Base-by-base conservation (phyloP, 2,888 invertebrate genomes). In the Lissocephala sabroskyi region DNA sequence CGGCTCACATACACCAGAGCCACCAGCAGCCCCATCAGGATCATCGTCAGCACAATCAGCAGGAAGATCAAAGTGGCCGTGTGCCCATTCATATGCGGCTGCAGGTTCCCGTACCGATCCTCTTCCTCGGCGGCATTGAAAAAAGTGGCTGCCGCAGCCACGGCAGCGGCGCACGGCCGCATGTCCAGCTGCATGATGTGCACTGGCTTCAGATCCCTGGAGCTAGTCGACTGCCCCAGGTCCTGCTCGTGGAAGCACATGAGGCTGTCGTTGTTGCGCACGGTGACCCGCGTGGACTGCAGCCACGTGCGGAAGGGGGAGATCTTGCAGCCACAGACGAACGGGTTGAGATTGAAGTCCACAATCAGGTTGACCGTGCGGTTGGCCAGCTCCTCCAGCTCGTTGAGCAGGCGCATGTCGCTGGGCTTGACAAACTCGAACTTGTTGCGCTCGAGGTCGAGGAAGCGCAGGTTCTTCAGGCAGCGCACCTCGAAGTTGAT, bases 371-470 rank as follows among this genome's bases (percentile, higher is more conserved):
- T 85, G 1, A 67, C 73, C 1, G 63, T 74, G 35, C 87, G 85
- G 39, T 81, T 78, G 1, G 82, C 79, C 1, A 65, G 62, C 29
- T 85, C 82, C 10, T 87, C 86, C 39, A 90, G 81, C 17, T 82
- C 79, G 65, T 91, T 90, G 19, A 92, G 84, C 10, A 84, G 74
- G 10, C 85, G 84, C 56, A 89, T 78, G 67, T 91, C 90, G 36
- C 86, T 84, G 14, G 86, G 85, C 23, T 85, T 86, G 28, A 92
- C 87, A 28, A 83, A 85, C 23, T 86, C 85, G 33, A 91, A 89
- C 56, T 88, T 87, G 73, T 93, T 93, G 14, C 87, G 85, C 73
- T 91, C 89, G 35, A 92, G 82, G 80, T 92, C 92, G 43, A 93
- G 81, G 71, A 89, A 91, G 30, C 89, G 84, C 11, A 93, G 81